phyloP scores from a whole-genome alignment of 1,140 invertebrate genomes.

The Drosophila teissieri region DNA sequence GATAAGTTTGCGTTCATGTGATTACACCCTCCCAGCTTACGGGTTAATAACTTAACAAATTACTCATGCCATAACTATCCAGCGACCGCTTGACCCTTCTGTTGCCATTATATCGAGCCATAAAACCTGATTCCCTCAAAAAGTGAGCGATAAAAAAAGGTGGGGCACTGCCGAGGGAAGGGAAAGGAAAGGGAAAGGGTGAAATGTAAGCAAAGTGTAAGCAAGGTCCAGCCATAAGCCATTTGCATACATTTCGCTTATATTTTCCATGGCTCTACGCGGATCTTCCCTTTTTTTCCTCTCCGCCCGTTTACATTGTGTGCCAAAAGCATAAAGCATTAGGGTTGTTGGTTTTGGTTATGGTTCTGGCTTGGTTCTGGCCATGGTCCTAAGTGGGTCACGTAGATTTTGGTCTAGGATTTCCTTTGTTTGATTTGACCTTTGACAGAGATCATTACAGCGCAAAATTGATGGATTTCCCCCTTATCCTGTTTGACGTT shows the following conservation, averaged over 20 bases:
- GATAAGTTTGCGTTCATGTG: neutral
- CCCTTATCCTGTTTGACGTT: constrained; percentile 18
- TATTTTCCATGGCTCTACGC: constrained; percentile 27
- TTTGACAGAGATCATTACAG: constrained; percentile 51
- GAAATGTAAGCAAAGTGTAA: constrained; percentile 58
- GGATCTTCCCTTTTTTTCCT: neutral
- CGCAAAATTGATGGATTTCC: constrained; percentile 54
- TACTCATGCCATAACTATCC: constrained; percentile 57
- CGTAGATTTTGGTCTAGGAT: constrained; percentile 41
- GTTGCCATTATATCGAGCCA: constrained; percentile 52
- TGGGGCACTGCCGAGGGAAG: constrained; percentile 6
- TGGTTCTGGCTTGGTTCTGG: constrained; percentile 23
- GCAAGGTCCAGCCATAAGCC: constrained; percentile 68
- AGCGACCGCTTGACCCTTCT: constrained; percentile 9
- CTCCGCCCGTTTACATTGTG: constrained; percentile 5
- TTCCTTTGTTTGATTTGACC: constrained; percentile 51
- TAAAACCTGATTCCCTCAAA: constrained; percentile 21
- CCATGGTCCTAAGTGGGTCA: constrained; percentile 47
- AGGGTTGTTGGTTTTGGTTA: constrained; percentile 8
- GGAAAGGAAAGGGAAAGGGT: constrained; percentile 22
- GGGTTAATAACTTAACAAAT: constrained; percentile 70
- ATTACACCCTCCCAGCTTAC: too few species aligned
- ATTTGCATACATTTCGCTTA: constrained; percentile 71
- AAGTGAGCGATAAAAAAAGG: constrained; percentile 62
- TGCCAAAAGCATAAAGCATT: constrained; percentile 43